These are phyloP conservation scores for Tenthredo mesomela DNA, from an alignment of 2,888 invertebrate species.

Conservation along the genomic window DNA sequence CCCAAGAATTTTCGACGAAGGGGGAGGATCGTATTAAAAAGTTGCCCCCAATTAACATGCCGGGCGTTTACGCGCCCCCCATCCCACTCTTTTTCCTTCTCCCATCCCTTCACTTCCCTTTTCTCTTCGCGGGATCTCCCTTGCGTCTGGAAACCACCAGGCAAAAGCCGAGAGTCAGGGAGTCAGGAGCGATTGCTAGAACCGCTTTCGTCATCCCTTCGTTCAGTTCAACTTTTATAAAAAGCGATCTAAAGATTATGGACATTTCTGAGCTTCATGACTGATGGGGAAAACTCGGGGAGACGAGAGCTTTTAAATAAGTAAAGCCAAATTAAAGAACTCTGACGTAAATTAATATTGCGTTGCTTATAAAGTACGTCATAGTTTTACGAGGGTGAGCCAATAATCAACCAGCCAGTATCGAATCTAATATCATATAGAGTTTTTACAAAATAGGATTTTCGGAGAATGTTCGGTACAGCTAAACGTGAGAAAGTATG, in stretches of 20 bases:
- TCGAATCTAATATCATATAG: background rate
- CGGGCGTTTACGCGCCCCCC: constrained; percentile 45
- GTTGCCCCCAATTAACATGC: constrained; percentile 53
- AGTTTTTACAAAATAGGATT: background rate
- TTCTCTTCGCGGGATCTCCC: background rate
- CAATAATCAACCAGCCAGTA: background rate
- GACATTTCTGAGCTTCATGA: constrained; percentile 51
- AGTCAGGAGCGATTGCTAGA: constrained; percentile 35
- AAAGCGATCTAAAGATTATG: constrained; percentile 52
- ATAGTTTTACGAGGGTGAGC: constrained; percentile 21
- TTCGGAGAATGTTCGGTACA: background rate
- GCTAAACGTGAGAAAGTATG: background rate
- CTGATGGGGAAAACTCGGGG: constrained; percentile 12
- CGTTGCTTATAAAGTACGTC: background rate
- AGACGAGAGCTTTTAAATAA: background rate
- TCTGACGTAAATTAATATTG: constrained; percentile 35
- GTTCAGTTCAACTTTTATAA: constrained; percentile 49
- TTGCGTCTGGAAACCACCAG: background rate
- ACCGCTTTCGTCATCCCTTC: constrained; percentile 43
- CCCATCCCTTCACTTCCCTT: background rate
- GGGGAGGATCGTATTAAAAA: constrained; percentile 54
- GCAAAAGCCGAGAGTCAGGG: constrained; percentile 20
- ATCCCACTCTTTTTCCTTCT: background rate
- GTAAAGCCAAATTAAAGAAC: background rate
- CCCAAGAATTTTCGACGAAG: constrained; percentile 17